phyloP scores from a whole-genome alignment of 2,113 vertebrate genomes.

The Caranx melampygus region DNA sequence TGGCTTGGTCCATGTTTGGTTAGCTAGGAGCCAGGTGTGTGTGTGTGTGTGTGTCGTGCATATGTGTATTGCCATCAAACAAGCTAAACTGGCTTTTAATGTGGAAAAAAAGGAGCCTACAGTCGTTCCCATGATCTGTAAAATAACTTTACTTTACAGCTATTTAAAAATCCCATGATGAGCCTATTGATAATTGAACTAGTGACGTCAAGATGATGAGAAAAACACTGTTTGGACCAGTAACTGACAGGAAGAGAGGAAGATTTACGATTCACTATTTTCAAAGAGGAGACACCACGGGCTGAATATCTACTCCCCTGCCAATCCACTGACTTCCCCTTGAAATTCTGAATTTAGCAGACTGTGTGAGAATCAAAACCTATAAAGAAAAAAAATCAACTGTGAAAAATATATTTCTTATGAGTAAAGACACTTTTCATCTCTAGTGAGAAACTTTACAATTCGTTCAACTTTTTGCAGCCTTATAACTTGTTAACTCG shows the following conservation, averaged over 20 bases:
- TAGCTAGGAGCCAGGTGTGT: background rate
- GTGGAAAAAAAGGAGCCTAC: background rate
- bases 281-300: slow-evolving; percentile 20
- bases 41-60: background rate
- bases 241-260: background rate
- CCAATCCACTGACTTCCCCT: slow-evolving; percentile 11
- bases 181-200: background rate
- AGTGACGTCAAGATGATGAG: background rate
- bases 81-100: background rate
- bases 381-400: background rate
- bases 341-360: slow-evolving; percentile 27
- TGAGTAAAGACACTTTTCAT: slow-evolving; percentile 40
- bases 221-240: background rate
- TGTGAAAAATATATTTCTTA: slow-evolving; percentile 6
- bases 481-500: slow-evolving; percentile 18
- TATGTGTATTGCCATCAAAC: background rate
- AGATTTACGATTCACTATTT: slow-evolving; percentile 18
- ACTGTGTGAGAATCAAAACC: slow-evolving; percentile 21
- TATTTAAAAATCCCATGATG: background rate
- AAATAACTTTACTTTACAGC: background rate
- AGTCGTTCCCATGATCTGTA: background rate
- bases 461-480: slow-evolving; percentile 20
- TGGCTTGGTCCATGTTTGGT: background rate
- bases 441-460: slow-evolving; percentile 36
- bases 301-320: slow-evolving; percentile 24